phyloP scores from a whole-genome alignment of 2,797 vertebrate genomes.

The Muraenolepis orangiensis region DNA sequence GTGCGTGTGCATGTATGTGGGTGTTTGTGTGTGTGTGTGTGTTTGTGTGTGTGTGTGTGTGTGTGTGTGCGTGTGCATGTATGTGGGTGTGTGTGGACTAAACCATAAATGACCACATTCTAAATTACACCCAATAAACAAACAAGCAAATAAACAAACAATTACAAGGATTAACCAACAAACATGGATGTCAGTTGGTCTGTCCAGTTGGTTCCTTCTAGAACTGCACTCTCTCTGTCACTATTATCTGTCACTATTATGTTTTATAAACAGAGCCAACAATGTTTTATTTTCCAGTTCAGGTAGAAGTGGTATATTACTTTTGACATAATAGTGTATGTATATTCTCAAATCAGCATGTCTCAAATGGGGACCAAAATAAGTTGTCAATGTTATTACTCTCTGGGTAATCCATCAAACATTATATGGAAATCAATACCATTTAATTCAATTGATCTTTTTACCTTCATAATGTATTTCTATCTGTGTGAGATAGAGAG shows the following conservation, averaged over 20 bases:
- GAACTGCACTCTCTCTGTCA: background rate
- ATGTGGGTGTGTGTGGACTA: background rate
- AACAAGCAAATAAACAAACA: background rate
- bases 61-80: too few species aligned
- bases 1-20: slow-evolving; percentile 18
- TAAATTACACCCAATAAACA: slow-evolving; percentile 11
- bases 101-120: slow-evolving; percentile 29
- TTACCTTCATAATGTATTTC: too few species aligned
- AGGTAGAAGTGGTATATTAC: too few species aligned
- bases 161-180: background rate
- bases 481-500: slow-evolving; percentile 4
- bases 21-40: slow-evolving; percentile 20
- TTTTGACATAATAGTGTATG: too few species aligned
- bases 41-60: slow-evolving; percentile 1
- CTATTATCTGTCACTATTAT: background rate
- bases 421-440: too few species aligned
- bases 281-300: too few species aligned
- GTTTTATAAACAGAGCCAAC: too few species aligned
- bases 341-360: too few species aligned
- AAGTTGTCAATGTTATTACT: too few species aligned
- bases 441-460: too few species aligned
- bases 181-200: background rate
- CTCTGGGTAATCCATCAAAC: too few species aligned
- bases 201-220: background rate
- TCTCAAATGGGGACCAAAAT: too few species aligned